Base-by-base conservation (phyloP, 2,888 invertebrate species). In the Homarus gammarus region DNA sequence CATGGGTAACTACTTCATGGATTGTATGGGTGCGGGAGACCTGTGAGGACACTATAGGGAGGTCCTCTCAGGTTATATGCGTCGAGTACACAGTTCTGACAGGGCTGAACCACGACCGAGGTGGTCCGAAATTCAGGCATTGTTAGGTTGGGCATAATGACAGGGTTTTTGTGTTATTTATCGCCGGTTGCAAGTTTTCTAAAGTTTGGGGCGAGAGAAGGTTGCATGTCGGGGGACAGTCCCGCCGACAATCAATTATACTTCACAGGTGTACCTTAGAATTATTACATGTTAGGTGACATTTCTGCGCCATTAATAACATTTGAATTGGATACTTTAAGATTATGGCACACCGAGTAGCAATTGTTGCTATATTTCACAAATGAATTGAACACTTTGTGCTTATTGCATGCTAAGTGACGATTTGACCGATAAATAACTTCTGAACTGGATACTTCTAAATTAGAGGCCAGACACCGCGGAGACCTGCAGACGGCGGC, bases 281-380 rank as follows among this genome's bases (percentile, higher is more conserved):
- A 78, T 85, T 85, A 85, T 85, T 77, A 64, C 85, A 31, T 68
- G 78, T 68, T 77, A 68, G 72, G 56, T 87, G 87, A 87, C 81
- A 75, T 40, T 81, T 79, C 72, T 51, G 22, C 40, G 27, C 73
- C 38, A 78, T 87, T 68, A 73, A 87, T 81, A 79, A 81, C 12
- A 15, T 31, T 72, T 2, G 81, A 87, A 87, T 79, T 73, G 87
- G 87, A 49, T 81, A 51, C 72, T 87, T 87, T 79, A 49, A 70
- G 38, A 56, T 83, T 72, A 72, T 44, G n/a, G 44, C 64, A 0
- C 15, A 5, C 44, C 22, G 82, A 44, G 77, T 49, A 33, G 44
- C 68, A 61, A 38, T 40, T 38, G 38, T 36, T 79, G 61, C 61
- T 27, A 51, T 15, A 61, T 64, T 27, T 64, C 64, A 27, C 64